phyloP scores from a whole-genome alignment of 2,888 invertebrate species.

The Plusia festucae region DNA sequence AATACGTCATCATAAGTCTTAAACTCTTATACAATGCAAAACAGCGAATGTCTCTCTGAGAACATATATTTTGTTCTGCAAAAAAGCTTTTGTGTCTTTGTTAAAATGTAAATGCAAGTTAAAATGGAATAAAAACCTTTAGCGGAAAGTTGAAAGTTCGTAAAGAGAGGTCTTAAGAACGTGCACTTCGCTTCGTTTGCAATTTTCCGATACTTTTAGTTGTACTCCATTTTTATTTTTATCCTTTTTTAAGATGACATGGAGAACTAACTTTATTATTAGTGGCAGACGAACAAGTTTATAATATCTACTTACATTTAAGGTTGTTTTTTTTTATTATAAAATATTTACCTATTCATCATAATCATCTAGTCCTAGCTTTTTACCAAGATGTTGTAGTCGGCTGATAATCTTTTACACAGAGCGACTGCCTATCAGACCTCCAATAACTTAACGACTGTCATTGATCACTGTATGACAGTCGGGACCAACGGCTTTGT shows the following conservation, averaged over 20 bases:
- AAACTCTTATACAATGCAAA: conserved; percentile 20
- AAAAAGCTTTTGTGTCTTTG: conserved; percentile 23
- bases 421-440: no score
- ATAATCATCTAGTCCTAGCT: no score
- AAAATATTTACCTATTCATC: no score
- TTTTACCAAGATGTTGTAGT: no score
- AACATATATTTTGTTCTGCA: conserved; percentile 17
- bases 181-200: neutral
- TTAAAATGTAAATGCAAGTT: conserved; percentile 10
- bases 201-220: conserved; percentile 10
- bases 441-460: no score
- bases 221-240: conserved; percentile 5
- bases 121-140: conserved; percentile 3
- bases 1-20: conserved; percentile 27
- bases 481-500: no score
- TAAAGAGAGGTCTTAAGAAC: neutral
- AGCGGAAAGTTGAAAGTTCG: conserved; percentile 10
- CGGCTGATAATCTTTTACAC: no score
- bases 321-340: no score
- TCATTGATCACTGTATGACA: no score
- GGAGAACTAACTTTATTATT: neutral
- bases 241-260: no score
- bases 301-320: no score
- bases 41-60: conserved; percentile 22
- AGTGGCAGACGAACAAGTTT: neutral